These are phyloP conservation scores for Sebastes nivosus DNA, from an alignment of 2,797 vertebrate genomes.

Conservation along the genomic window DNA sequence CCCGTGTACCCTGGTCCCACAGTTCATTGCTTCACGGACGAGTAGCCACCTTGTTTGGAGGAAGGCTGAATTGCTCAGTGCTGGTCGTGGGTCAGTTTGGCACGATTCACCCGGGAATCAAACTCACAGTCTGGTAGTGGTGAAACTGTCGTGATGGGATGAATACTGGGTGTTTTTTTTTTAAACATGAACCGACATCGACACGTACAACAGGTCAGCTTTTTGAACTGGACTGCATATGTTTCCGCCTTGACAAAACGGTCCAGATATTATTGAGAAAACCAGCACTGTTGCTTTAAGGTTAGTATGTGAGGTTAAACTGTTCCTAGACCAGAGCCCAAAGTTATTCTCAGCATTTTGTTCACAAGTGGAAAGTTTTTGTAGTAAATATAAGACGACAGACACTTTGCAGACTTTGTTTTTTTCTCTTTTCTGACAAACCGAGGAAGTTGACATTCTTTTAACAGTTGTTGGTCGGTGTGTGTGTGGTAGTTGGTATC, in stretches of 20 bases:
- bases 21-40: conserved; percentile 71
- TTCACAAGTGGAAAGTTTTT: conserved; percentile 15
- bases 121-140: conserved; percentile 32
- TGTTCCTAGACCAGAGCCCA: conserved; percentile 42
- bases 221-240: conserved; percentile 6
- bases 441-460: conserved; percentile 54
- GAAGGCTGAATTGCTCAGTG: conserved; percentile 52
- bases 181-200: conserved; percentile 49
- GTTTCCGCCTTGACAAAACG: conserved; percentile 14
- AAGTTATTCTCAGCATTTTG: conserved; percentile 12
- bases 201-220: conserved; percentile 45
- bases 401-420: conserved; percentile 53
- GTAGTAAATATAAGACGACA: conserved; percentile 57
- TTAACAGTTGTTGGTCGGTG: conserved; percentile 28
- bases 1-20: conserved; percentile 62
- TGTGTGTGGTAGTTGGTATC: conserved; percentile 18
- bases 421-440: conserved; percentile 58
- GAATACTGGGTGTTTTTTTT: conserved; percentile 27
- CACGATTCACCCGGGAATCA: conserved; percentile 36
- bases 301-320: conserved; percentile 42
- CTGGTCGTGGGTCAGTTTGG: conserved; percentile 66
- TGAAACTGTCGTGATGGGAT: conserved; percentile 39
- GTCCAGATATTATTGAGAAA: conserved; percentile 41
- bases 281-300: conserved; percentile 46
- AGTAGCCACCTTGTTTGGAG: conserved; percentile 26